Evolutionary conservation across 2,797 vertebrate species (phyloP).

Genomic region (Telmatherina bonti): DNA sequence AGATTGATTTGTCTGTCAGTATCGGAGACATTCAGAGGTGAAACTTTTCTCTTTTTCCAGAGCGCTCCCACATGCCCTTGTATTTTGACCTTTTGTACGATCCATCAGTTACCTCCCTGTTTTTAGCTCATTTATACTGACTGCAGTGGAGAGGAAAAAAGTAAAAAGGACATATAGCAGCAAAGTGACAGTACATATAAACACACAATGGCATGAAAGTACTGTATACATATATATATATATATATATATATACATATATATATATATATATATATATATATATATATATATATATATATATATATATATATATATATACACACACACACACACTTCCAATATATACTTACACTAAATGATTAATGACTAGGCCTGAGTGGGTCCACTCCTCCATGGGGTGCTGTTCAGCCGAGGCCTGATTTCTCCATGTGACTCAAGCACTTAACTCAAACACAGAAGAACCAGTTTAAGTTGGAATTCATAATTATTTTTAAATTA

Average conservation of each 20-base stretch:
- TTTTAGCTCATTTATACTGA: conserved; percentile 61
- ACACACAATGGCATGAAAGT: conserved; percentile 12
- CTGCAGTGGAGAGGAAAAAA: conserved; percentile 18
- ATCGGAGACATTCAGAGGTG: conserved; percentile 62
- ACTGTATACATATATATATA: conserved; percentile 2
- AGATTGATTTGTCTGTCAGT: conserved; percentile 71
- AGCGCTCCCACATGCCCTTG: conserved; percentile 69
- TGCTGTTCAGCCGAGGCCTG: conserved; percentile 1
- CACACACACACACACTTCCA: background rate
- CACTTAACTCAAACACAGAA: background rate
- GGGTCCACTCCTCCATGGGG: conserved; percentile 31
- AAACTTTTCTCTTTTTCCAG: conserved; percentile 58
- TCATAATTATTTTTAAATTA: no score
- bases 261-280: no score
- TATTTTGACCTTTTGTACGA: conserved; percentile 68
- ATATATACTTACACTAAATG: conserved; percentile 29
- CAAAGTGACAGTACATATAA: conserved; percentile 1
- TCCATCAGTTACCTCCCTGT: conserved; percentile 70
- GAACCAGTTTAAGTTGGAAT: no score
- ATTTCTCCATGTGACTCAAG: background rate
- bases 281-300: no score
- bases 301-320: no score
- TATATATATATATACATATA: no score
- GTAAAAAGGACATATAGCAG: conserved; percentile 18
- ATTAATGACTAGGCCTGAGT: conserved; percentile 52